A percentile compares a stretch with the other conserved stretches of the same genome.
Conservation (phyloP, 2,888 invertebrate genomes). For the Leucoptera coffeella region DNA sequence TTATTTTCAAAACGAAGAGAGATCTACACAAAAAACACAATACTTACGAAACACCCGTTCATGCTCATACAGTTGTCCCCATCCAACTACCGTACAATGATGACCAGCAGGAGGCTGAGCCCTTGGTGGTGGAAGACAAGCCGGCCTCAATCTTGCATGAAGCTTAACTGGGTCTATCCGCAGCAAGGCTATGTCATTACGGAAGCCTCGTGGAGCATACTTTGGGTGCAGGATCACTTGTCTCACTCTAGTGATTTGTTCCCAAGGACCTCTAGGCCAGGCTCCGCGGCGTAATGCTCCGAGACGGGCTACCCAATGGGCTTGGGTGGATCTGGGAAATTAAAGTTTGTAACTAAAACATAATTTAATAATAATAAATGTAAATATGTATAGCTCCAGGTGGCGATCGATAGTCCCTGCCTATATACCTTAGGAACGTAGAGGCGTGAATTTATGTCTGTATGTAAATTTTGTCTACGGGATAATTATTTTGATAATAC, state of each 20-base stretch:
- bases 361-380: no score
- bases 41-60: conserved; percentile 74
- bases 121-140: conserved; percentile 52
- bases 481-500: no score
- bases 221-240: conserved; percentile 65
- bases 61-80: conserved; percentile 76
- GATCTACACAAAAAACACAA: not conserved
- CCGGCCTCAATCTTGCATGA: conserved; percentile 37
- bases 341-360: no score
- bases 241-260: conserved; percentile 60
- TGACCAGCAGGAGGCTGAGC: conserved; percentile 56
- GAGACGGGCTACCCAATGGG: conserved; percentile 75
- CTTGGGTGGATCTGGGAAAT: conserved; percentile 61
- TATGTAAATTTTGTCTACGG: no score
- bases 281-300: conserved; percentile 68
- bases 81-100: conserved; percentile 72
- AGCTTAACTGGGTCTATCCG: conserved; percentile 55
- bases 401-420: no score
- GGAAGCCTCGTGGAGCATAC: conserved; percentile 69
- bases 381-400: no score
- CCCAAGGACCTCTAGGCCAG: conserved; percentile 69
- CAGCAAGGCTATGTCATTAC: conserved; percentile 71
- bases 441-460: no score
- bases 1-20: no score
- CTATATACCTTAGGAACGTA: no score